These are phyloP conservation scores for Onychostruthus taczanowskii DNA, from an alignment of 2,113 vertebrate genomes.

Conservation along the genomic window DNA sequence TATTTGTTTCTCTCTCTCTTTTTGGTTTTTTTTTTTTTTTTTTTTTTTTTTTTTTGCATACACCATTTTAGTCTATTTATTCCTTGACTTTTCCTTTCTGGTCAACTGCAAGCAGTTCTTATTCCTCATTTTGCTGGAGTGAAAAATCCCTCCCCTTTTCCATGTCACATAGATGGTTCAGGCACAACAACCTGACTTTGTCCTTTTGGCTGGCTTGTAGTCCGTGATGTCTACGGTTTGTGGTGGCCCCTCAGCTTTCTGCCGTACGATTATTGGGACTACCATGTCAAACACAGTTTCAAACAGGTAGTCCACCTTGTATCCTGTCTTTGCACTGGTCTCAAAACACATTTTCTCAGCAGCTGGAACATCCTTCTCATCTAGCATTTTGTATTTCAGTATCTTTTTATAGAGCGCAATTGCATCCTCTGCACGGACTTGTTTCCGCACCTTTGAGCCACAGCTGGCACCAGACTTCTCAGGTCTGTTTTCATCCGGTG, in stretches of 20 bases:
- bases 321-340: constrained; percentile 93
- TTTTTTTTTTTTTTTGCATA: background rate
- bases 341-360: constrained; percentile 95
- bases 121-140: background rate
- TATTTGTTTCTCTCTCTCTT: background rate
- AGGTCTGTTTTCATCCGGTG: background rate
- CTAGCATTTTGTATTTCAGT: constrained; percentile 87
- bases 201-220: constrained; percentile 59
- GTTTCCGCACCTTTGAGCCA: constrained; percentile 68
- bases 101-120: background rate
- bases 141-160: background rate
- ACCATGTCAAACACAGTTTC: constrained; percentile 92
- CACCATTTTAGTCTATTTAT: background rate
- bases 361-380: constrained; percentile 80
- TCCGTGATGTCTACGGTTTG: constrained; percentile 86
- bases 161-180: background rate
- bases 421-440: constrained; percentile 84
- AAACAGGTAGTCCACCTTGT: constrained; percentile 90
- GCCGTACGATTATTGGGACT: constrained; percentile 83
- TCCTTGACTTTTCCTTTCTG: background rate
- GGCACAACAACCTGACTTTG: constrained; percentile 74
- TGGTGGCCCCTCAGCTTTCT: constrained; percentile 75
- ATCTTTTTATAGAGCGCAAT: constrained; percentile 85
- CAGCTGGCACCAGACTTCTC: constrained; percentile 38
- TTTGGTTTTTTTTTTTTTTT: too few species aligned